Evolutionary conservation across 2,888 invertebrate genomes (phyloP), one percentile per base, ranked within the genome.

Genomic region (Maniola hyperantus): DNA sequence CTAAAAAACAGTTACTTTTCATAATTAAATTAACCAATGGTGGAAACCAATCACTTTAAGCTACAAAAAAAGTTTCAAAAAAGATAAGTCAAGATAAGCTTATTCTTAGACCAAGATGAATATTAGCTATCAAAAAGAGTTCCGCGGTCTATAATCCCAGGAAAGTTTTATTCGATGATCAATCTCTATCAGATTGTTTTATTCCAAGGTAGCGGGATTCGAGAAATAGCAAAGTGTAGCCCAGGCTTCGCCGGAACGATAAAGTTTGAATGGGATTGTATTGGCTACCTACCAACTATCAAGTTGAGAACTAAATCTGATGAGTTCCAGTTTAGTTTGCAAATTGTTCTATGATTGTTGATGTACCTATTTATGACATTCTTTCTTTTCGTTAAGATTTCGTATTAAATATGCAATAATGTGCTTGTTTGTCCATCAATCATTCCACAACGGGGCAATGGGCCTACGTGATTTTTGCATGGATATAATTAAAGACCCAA

Each of bases 261-360:
- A 78, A 90, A 90, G 84, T 89, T 89, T 85, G 80, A 80, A 88
- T 85, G 85, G 86, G 86, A 89, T 89, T 89, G 87, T 88, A 87
- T 89, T 90, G 90, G 90, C 88, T 75, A 78, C 79, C 79, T 75
- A 84, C 90, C 89, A 90, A 89, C 79, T 75, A 84, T 90, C 89
- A 90, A 89, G 77, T 85, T 73, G 70, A 62, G 69, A 74, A 75
- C 76, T 73, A 77, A 73, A 77, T 76, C 77, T 71, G 72, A 74
- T 72, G 74, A 79, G 77, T 78, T 79, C 77, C 73, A 74, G 70
- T 72, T 72, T 65, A 73, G 70, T 72, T 75, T 68, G 72, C 72
- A 76, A 79, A 78, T 74, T 72, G 74, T 72, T 71, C 68, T 68
- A 74, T 72, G 69, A 73, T 73, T 70, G 76, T 73, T 74, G 73